These are phyloP conservation scores for Cydia fagiglandana DNA, from an alignment of 1,140 invertebrate genomes.

Conservation along the genomic window DNA sequence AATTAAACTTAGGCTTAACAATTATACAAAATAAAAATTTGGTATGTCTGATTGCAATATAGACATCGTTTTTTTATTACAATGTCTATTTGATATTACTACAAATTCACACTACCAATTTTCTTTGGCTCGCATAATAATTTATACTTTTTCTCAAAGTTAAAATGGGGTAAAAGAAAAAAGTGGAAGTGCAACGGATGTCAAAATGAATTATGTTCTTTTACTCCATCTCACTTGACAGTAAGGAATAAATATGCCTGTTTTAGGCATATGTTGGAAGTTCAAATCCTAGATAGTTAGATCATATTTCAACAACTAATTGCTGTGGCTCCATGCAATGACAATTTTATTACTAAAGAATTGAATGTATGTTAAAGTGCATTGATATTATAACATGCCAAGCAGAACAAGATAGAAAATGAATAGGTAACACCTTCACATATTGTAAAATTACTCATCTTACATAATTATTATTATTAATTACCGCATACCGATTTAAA, in stretches of 20 bases:
- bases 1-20: conserved; percentile 26
- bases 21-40: conserved; percentile 23
- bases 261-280: background rate
- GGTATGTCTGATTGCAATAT: background rate
- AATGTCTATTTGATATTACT: conserved; percentile 11
- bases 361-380: background rate
- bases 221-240: background rate
- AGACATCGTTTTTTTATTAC: background rate
- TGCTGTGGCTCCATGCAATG: conserved; percentile 5
- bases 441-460: background rate
- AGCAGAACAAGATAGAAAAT: background rate
- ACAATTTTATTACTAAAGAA: background rate
- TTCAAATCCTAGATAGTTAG: background rate
- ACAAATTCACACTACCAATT: background rate
- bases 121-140: conserved; percentile 7
- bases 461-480: background rate
- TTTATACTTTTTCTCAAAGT: background rate
- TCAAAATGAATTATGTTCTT: background rate
- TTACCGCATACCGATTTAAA: background rate
- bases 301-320: conserved; percentile 14
- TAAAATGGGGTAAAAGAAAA: background rate
- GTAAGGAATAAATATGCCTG: background rate
- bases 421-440: background rate
- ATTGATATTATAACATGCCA: background rate
- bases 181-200: background rate